Percentiles rank a stretch among this genome's conserved stretches.
phyloP scores from a whole-genome alignment of 2,113 vertebrate genomes.

The Notechis scutatus region DNA sequence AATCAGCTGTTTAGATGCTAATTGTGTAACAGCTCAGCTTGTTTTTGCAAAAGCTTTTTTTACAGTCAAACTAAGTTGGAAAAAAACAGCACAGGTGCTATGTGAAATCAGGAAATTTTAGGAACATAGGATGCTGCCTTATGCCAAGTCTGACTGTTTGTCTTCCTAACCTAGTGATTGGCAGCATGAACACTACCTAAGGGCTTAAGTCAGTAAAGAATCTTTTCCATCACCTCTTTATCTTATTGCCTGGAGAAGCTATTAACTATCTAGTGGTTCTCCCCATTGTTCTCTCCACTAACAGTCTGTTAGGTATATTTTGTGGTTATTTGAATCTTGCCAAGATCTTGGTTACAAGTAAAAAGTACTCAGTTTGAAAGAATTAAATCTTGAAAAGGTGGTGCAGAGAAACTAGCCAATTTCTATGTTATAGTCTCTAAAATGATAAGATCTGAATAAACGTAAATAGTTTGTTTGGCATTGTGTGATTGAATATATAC shows the following conservation, averaged over 20 bases:
- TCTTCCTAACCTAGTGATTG: background rate
- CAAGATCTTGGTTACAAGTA: background rate
- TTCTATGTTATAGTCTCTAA: background rate
- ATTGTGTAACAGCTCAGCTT: constrained; percentile 10
- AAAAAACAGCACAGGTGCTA: background rate
- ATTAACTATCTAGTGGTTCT: background rate
- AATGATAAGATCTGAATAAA: background rate
- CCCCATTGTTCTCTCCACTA: background rate
- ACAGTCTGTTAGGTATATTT: background rate
- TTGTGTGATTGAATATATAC: background rate
- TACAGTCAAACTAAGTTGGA: background rate
- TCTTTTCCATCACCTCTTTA: background rate
- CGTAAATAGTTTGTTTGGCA: background rate
- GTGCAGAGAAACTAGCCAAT: background rate
- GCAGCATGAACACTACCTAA: background rate
- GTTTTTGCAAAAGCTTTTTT: background rate
- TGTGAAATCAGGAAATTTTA: background rate
- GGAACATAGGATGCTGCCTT: background rate
- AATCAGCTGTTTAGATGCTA: background rate
- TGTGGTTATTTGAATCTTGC: background rate
- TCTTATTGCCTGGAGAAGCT: background rate
- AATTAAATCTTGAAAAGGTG: background rate
- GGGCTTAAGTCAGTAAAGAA: background rate
- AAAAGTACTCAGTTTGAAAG: background rate
- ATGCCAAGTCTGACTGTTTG: background rate